Conservation (phyloP, 2,888 invertebrate species). For the Drosophila nr. medialis region DNA sequence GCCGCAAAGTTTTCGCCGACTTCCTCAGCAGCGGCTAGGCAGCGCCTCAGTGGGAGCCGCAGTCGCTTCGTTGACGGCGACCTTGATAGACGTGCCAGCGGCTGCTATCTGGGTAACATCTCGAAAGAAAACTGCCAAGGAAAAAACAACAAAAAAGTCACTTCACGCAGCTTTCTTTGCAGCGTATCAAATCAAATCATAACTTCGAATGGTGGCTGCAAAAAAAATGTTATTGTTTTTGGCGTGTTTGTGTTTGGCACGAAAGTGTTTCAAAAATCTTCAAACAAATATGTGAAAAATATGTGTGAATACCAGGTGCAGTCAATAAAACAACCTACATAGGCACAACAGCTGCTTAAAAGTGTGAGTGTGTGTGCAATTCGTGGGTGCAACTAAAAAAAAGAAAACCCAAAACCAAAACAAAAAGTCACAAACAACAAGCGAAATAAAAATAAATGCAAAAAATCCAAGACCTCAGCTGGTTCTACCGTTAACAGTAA, state of each 20-base stretch:
- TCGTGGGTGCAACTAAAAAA: conserved; percentile 4
- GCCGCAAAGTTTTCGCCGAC: conserved; percentile 48
- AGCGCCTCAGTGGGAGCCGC: conserved; percentile 43
- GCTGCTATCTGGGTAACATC: conserved; percentile 46
- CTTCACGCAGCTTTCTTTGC: conserved; percentile 57
- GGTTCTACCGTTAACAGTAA: conserved; percentile 44
- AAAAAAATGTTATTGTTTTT: conserved; percentile 48
- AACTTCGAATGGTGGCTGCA: conserved; percentile 16
- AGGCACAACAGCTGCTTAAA: conserved; percentile 5
- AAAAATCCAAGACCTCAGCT: conserved; percentile 21
- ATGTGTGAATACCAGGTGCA: conserved; percentile 40
- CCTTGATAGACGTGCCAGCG: conserved; percentile 85
- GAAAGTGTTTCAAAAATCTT: conserved; percentile 65
- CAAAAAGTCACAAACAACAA: conserved; percentile 12
- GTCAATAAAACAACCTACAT: conserved; percentile 35
- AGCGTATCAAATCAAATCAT: conserved; percentile 20
- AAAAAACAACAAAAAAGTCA: conserved; percentile 12
- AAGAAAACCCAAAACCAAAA: conserved; percentile 13
- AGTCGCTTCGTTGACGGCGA: conserved; percentile 84
- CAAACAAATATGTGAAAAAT: conserved; percentile 47
- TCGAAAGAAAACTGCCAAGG: conserved; percentile 1
- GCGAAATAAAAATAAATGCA: conserved; percentile 30
- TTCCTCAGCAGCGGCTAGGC: conserved; percentile 58
- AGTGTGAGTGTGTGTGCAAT: conserved; percentile 11
- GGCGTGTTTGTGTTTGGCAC: conserved; percentile 50